A percentile compares a stretch with the other conserved stretches of the same genome.
Evolutionary conservation across 2,113 vertebrate species (phyloP).

Genomic region (Ptyas mucosa): DNA sequence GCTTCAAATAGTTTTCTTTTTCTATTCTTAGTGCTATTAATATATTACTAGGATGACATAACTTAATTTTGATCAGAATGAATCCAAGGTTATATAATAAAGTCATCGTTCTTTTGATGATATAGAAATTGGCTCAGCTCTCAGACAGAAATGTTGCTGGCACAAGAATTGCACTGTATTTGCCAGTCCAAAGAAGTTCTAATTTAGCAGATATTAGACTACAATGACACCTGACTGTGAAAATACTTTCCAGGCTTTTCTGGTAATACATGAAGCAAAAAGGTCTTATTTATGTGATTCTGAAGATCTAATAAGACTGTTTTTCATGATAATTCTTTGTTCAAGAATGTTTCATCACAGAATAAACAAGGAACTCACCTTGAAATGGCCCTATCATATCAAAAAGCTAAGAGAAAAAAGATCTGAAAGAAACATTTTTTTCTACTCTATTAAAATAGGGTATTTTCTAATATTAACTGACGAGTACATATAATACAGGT

Average conservation of each 20-base stretch:
- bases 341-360: not conserved
- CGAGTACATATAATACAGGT: not conserved
- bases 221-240: not conserved
- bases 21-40: not conserved
- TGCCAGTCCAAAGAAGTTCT: not conserved
- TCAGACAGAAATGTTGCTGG: not conserved
- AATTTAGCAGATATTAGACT: not conserved
- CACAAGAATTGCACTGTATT: not conserved
- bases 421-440: not conserved
- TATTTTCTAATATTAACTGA: not conserved
- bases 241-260: not conserved
- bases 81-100: not conserved
- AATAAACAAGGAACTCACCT: not conserved
- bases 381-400: not conserved
- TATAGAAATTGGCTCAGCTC: not conserved
- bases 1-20: not conserved
- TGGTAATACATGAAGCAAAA: not conserved
- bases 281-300: not conserved
- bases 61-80: not conserved
- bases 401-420: not conserved
- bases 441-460: not conserved
- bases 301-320: not conserved
- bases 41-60: not conserved
- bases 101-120: not conserved
- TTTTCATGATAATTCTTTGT: not conserved